Conservation (phyloP, 2,113 vertebrate genomes). For the Helogale parvula region DNA sequence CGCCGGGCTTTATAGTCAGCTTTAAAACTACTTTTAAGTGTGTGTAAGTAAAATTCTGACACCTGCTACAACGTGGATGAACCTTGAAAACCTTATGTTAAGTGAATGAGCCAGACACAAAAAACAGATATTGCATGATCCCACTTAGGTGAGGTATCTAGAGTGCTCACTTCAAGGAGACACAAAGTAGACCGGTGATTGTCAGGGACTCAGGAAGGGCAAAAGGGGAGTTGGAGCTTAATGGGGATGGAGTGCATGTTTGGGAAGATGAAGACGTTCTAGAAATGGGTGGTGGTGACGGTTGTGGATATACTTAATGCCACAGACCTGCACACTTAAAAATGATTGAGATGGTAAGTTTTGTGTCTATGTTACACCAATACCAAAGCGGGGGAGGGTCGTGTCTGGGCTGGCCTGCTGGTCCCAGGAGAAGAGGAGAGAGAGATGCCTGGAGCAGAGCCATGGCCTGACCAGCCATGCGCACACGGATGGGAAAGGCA, state of each 20-base stretch:
- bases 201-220: background rate
- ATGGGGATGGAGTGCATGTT: too few species aligned
- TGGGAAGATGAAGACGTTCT: background rate
- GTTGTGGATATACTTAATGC: background rate
- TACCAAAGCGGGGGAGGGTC: too few species aligned
- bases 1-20: background rate
- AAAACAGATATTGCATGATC: background rate
- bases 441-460: background rate
- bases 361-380: background rate
- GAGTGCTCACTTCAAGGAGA: background rate
- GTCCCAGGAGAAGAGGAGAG: background rate
- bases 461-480: accelerated
- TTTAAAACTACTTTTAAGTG: background rate
- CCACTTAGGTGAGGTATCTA: background rate
- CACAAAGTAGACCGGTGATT: background rate
- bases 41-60: background rate
- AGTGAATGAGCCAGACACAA: background rate
- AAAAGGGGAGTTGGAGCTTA: background rate
- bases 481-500: background rate
- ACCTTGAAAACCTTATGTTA: background rate
- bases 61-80: background rate
- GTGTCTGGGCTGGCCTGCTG: background rate
- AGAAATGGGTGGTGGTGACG: background rate
- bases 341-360: background rate
- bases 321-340: background rate